Conservation (phyloP, 2,113 vertebrate genomes). For the Sphaerodactylus townsendi region DNA sequence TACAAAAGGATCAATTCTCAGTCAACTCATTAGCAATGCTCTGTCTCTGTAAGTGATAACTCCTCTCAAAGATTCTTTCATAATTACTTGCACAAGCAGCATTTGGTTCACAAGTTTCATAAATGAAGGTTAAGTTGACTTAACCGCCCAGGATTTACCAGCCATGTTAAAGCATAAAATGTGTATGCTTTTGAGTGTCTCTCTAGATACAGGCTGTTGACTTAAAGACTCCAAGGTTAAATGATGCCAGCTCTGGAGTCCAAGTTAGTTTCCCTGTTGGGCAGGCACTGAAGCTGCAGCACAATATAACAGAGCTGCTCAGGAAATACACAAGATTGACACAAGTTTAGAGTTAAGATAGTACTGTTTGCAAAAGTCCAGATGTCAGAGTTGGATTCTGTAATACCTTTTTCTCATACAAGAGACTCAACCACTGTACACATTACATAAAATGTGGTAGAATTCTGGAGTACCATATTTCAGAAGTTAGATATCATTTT, state of each 20-base stretch:
- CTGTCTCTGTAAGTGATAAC: conserved; percentile 88
- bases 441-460: not conserved
- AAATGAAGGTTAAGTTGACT: conserved; percentile 99
- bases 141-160: conserved; percentile 95
- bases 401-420: rapidly evolving
- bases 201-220: conserved; percentile 69
- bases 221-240: conserved; percentile 87
- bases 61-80: conserved; percentile 82
- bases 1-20: conserved; percentile 95
- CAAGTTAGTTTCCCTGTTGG: conserved; percentile 67
- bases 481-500: not conserved
- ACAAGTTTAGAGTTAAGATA: conserved; percentile 70
- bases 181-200: conserved; percentile 79
- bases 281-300: conserved; percentile 35
- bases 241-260: conserved; percentile 76
- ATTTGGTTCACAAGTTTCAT: conserved; percentile 90
- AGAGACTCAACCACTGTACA: not conserved
- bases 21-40: conserved; percentile 94
- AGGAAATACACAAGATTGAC: conserved; percentile 47
- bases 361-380: conserved; percentile 54
- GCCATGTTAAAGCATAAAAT: conserved; percentile 98
- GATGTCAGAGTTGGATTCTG: conserved; percentile 30
- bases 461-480: not conserved
- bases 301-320: conserved; percentile 64
- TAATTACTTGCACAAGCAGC: conserved; percentile 92